Conservation (phyloP, 2,113 vertebrate species). For the Hyaena hyaena region DNA sequence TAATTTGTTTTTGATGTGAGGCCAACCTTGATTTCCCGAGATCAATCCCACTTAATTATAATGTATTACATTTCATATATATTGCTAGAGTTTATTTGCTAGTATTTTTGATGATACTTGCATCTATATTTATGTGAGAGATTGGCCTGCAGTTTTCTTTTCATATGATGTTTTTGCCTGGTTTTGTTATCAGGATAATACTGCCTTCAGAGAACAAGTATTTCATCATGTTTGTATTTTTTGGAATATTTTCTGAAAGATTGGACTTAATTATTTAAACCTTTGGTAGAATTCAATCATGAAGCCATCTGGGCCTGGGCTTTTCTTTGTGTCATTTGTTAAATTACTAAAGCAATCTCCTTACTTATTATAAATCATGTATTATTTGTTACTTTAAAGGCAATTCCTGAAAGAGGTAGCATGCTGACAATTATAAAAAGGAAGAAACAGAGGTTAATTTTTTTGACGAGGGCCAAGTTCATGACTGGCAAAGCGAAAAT, state of each 20-base stretch:
- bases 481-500: neutral
- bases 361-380: neutral
- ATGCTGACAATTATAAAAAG: neutral
- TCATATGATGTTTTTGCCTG: neutral
- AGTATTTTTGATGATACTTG: neutral
- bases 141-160: neutral
- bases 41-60: neutral
- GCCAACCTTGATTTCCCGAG: neutral
- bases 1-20: neutral
- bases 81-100: neutral
- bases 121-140: neutral
- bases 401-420: neutral
- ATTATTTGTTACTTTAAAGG: constrained; percentile 4
- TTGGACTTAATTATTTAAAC: neutral
- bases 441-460: neutral
- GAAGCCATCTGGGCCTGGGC: neutral
- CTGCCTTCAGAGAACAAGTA: neutral
- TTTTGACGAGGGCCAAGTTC: neutral
- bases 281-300: neutral
- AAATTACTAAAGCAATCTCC: neutral
- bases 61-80: neutral
- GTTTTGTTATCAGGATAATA: neutral
- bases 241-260: neutral
- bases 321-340: neutral
- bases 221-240: neutral